phyloP scores from a whole-genome alignment of 2,888 invertebrate genomes.

The Mythimna lalbum region DNA sequence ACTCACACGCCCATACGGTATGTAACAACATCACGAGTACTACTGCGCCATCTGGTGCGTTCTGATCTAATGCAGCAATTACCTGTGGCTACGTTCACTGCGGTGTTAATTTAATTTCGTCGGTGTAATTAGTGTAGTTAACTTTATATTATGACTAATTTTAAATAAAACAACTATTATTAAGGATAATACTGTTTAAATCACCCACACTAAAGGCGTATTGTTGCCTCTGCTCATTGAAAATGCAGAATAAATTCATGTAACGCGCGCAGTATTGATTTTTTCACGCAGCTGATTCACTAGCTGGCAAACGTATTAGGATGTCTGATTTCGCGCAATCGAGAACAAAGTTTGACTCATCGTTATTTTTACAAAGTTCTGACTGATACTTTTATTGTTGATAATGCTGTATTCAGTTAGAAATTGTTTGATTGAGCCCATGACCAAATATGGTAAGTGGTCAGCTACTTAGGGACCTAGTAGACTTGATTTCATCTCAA shows the following conservation, averaged over 20 bases:
- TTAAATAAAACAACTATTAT: slow-evolving; percentile 60
- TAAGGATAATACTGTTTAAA: slow-evolving; percentile 29
- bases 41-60: slow-evolving; percentile 88
- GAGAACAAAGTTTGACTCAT: slow-evolving; percentile 79
- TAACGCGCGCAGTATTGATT: slow-evolving; percentile 83
- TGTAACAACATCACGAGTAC: slow-evolving; percentile 89
- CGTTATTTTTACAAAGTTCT: slow-evolving; percentile 73
- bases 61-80: slow-evolving; percentile 71
- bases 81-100: slow-evolving; percentile 81
- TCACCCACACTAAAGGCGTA: slow-evolving; percentile 30
- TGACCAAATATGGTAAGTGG: slow-evolving; percentile 44
- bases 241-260: slow-evolving; percentile 60
- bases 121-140: slow-evolving; percentile 68
- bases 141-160: slow-evolving; percentile 67
- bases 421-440: slow-evolving; percentile 52
- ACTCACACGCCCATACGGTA: slow-evolving; percentile 90
- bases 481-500: slow-evolving; percentile 58
- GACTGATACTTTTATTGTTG: slow-evolving; percentile 60
- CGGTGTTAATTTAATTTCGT: slow-evolving; percentile 79
- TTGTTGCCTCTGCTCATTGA: slow-evolving; percentile 34
- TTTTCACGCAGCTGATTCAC: slow-evolving; percentile 86
- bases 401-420: slow-evolving; percentile 52
- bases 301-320: slow-evolving; percentile 55
- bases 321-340: slow-evolving; percentile 79
- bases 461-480: slow-evolving; percentile 14